Evolutionary conservation across 2,797 vertebrate genomes (phyloP), one percentile per base, ranked within the genome.

Genomic region (Gymnopithys bicolor): DNA sequence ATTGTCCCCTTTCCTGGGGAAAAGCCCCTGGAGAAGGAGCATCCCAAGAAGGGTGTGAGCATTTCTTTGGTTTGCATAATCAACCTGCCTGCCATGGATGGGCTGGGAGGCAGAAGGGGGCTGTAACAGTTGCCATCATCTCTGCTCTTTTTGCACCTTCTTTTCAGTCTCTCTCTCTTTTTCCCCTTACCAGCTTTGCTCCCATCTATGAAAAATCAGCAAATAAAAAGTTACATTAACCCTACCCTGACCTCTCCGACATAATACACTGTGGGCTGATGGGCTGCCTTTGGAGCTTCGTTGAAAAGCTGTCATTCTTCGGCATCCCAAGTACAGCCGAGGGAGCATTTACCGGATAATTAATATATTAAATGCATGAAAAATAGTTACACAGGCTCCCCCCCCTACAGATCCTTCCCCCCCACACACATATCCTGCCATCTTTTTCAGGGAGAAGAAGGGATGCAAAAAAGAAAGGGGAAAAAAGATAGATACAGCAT

Each of bases 321-420:
- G 97, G 98, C 98, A 98, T 98, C 98, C 98, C 98, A 98, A 99
- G 98, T 98, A 99, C 98, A 99, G 99, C 98, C 99, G 98, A 97
- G 99, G 99, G 99, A 99, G 99, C 99, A 99, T 99, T 99, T 99
- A 99, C 98, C 49, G 84, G 98, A 99, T 99, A 99, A 99, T 99
- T 99, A 99, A 99, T 99, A 99, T 99, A 99, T 99, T 99, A 99
- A 99, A 99, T 99, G 99, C 99, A 99, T 99, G 99, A 99, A 99
- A 99, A 99, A 99, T 99, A 99, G 99, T 99, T 99, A 99, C 98
- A 99, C 98, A 99, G 98, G 84, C 96, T 98, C 95, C 98, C 97
- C 58, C 37, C 32, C 48, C 43, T 5, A 30, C 80, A 70, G 32
- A 64, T 64, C 81, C 74, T 84, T 58, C 32, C 63, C 75, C 11